A percentile compares a stretch with the other conserved stretches of the same genome.
Evolutionary conservation across 2,113 vertebrate species (phyloP).

Genomic region (Eulemur rufifrons): DNA sequence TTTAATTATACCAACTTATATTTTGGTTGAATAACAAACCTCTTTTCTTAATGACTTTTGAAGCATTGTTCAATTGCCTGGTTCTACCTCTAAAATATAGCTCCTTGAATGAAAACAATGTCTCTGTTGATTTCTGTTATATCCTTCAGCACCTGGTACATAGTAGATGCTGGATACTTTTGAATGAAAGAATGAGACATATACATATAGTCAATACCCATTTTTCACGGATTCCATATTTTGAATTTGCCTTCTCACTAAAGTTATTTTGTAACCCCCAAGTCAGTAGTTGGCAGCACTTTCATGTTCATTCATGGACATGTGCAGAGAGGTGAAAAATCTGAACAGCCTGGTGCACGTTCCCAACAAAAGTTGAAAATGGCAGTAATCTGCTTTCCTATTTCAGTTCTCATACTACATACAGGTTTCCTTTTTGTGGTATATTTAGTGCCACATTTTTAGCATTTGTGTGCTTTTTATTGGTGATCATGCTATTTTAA

Average conservation of each 20-base stretch:
- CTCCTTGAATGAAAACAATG: neutral
- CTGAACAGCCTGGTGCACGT: neutral
- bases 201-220: neutral
- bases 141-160: neutral
- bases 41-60: neutral
- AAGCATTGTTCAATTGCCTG: neutral
- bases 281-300: neutral
- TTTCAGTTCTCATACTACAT: neutral
- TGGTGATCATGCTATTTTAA: neutral
- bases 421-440: neutral
- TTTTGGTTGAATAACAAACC: neutral
- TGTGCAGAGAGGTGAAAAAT: neutral
- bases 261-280: neutral
- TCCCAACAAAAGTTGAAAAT: neutral
- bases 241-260: neutral
- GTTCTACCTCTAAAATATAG: neutral
- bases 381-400: neutral
- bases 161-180: neutral
- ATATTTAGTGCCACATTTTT: neutral
- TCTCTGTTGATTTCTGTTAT: neutral
- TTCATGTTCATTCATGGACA: neutral
- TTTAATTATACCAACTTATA: conserved; percentile 43
- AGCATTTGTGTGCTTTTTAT: neutral
- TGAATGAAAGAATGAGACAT: neutral
- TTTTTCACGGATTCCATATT: neutral